These are phyloP conservation scores for Petrocephalus zakoni DNA, from an alignment of 2,113 vertebrate species.

Conservation along the genomic window DNA sequence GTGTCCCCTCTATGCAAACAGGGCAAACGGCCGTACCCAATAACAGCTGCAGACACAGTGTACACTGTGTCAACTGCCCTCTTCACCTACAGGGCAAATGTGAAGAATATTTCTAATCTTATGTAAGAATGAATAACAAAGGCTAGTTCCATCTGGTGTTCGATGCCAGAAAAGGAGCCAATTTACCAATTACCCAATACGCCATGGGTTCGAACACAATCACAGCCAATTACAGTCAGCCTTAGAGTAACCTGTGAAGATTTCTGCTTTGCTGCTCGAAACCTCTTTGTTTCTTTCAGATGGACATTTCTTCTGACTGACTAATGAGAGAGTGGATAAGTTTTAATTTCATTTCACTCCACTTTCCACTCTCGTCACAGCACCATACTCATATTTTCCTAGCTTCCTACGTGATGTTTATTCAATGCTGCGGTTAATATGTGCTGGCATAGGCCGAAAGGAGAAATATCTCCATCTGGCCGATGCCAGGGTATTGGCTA, in stretches of 20 bases:
- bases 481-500: constrained; percentile 3
- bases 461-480: constrained; percentile 18
- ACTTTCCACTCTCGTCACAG: constrained; percentile 29
- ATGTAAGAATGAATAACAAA: neutral
- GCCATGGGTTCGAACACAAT: neutral
- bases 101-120: neutral
- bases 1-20: neutral
- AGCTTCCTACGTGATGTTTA: constrained; percentile 28
- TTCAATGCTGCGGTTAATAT: constrained; percentile 37
- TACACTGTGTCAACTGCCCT: neutral
- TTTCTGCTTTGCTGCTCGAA: neutral
- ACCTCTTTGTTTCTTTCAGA: constrained; percentile 4
- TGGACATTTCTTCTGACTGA: constrained; percentile 16
- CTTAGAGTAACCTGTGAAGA: neutral
- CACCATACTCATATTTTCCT: constrained; percentile 38
- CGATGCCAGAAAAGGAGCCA: neutral
- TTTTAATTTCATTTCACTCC: constrained; percentile 44
- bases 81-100: neutral
- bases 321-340: constrained; percentile 31
- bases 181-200: neutral
- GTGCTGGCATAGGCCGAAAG: constrained; percentile 27
- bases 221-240: neutral
- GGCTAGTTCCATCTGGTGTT: neutral
- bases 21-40: neutral
- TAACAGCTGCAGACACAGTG: neutral